Evolutionary conservation across 2,113 vertebrate genomes (phyloP), one percentile per base, ranked within the genome.

Genomic region (Cranoglanis bouderius): DNA sequence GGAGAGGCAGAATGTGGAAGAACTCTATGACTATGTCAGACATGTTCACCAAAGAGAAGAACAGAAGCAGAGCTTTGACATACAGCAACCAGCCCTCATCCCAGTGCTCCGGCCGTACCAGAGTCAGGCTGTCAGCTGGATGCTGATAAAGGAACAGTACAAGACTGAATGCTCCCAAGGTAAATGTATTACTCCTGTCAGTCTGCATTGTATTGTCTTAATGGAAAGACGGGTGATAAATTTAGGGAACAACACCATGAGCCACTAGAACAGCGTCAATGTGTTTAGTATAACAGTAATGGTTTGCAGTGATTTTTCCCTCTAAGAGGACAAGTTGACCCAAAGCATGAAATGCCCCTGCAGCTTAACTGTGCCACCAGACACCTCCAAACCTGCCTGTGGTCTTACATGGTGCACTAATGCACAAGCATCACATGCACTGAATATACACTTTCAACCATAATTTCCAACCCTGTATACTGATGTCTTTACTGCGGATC

Each of bases 1-100:
- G 84, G 98, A 99, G 92, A 95, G 98, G 72, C 98, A 99, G 88
- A 99, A 99, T 70, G 96, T 99, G 6, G 98, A 99, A 93, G 98
- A 99, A 88, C 96, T 99, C n/a, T 99, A 99, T 88, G 97, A 98
- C 70, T 96, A 96, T 3, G 97, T 99, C 84, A 95, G 97, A 65
- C 96, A 94, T 75, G 92, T 95, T 14, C 98, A 98, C 92, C 96
- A 97, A 92, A 94, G 93, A 1, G 97, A 97, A 89, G 91, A 89
- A 32, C 92, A 82, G 0, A 89, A 94, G 24, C 88, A 93, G 87
- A 95, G 88, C 18, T 96, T 95, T n/a, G 96, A 97, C 0, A 96
- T 99, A 61, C 98, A 99, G 91, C 98, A 99, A 86, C 93, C 97
- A 90, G 97, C 97, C 0, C 92, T 99, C 43, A 96, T 95, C 82